Conservation (phyloP, 2,113 vertebrate species). For the Serinus canaria region DNA sequence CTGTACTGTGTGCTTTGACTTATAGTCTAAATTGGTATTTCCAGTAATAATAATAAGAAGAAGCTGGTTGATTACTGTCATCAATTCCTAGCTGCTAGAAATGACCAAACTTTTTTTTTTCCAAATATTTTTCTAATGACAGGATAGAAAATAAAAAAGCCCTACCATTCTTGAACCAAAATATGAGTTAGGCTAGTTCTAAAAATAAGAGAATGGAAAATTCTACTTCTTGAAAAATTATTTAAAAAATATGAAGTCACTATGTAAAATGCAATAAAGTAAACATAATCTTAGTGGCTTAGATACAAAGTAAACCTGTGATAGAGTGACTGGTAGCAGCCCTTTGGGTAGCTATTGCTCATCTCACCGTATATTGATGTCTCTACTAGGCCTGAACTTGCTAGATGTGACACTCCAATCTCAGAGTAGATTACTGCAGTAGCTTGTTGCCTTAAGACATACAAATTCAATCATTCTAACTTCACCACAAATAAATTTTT, state of each 20-base stretch:
- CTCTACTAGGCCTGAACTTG: neutral
- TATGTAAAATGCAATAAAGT: neutral
- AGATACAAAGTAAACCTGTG: neutral
- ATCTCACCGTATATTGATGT: neutral
- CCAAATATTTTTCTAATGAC: neutral
- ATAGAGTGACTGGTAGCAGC: neutral
- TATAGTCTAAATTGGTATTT: neutral
- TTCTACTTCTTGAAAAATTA: neutral
- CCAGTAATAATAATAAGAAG: neutral
- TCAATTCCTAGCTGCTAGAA: neutral
- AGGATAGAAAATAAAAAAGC: neutral
- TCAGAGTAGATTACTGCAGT: neutral
- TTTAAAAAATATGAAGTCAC: neutral
- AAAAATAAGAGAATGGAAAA: neutral
- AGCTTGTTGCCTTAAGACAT: neutral
- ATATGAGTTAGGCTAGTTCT: neutral
- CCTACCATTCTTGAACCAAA: neutral
- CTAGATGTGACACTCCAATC: neutral
- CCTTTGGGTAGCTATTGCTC: neutral
- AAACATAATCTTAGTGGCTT: neutral
- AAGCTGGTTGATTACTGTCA: neutral
- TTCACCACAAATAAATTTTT: neutral
- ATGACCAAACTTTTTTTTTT: neutral
- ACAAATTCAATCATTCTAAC: neutral
- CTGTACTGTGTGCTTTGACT: neutral